Base-by-base conservation (phyloP, 2,888 invertebrate genomes). In the Diadegma fenestrale region DNA sequence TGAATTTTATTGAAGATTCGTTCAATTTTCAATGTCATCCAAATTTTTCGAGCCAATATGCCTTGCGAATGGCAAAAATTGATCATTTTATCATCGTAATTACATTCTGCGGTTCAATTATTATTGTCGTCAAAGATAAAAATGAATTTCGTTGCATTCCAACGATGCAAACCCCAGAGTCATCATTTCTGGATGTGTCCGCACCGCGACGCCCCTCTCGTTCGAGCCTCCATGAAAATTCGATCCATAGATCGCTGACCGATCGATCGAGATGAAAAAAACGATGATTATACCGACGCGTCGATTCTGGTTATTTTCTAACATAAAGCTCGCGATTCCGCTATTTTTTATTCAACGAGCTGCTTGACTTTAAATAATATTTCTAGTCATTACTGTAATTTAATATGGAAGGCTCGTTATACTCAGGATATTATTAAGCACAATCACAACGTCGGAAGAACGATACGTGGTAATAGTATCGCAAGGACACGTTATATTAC, bases 371-470 rank as follows among this genome's bases (percentile, higher is more conserved):
- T n/a, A n/a, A 22, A 64, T 48, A 76, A 48, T 41, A 64, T 64
- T 48, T 64, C 30, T 48, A 41, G 26, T 61, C 12, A 17, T n/a
- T 71, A 41, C 61, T 63, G 58, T 71, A 79, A 79, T 77, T 26
- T 26, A 17, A 77, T 63, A 37, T n/a, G n/a, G 30, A 14, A 51
- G 37, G 63, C 37, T 71, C 22, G 37, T 71, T 51, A 48, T 51
- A n/a, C 22, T 33, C 54, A 51, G 64, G 54, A 63, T 43, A 66
- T 73, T 43, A 73, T 80, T 54, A 73, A 63, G 37, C 22, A 19
- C 71, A 41, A 79, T 71, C 22, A 68, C 41, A 77, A 68, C 41
- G 66, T 54, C 41, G 48, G 51, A 66, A 26, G 58, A 58, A 63
- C 61, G 48, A 26, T 51, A 76, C 66, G 51, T n/a, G 37, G 22